phyloP scores from a whole-genome alignment of 2,888 invertebrate species.

The Polylopha cassiicola region DNA sequence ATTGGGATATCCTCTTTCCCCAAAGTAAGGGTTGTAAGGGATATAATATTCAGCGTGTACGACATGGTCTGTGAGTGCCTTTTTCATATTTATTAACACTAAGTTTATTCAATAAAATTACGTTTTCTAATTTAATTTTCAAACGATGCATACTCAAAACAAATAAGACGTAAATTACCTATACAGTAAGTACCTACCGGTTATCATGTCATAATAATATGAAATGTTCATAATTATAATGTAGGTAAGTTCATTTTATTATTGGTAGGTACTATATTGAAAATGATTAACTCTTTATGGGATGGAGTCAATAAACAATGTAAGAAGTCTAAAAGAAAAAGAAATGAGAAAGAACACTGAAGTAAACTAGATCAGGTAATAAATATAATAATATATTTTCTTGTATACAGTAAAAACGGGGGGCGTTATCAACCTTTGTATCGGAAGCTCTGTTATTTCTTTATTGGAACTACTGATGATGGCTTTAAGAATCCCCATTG shows the following conservation, averaged over 20 bases:
- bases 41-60: conserved; percentile 82
- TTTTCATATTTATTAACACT: neutral
- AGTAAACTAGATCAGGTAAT: no score
- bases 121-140: conserved; percentile 1
- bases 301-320: no score
- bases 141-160: no score
- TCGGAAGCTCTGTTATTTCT: conserved; percentile 62
- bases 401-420: conserved; percentile 57
- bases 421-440: conserved; percentile 59
- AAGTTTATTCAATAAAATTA: neutral
- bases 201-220: no score
- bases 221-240: no score
- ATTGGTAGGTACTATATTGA: no score
- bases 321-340: no score
- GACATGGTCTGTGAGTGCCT: conserved; percentile 81
- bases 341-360: no score
- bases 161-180: no score
- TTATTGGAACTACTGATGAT: conserved; percentile 51
- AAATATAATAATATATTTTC: conserved; percentile 5
- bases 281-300: no score
- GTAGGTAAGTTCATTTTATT: no score
- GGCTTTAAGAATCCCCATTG: conserved; percentile 32
- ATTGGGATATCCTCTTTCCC: conserved; percentile 81
- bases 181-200: no score
- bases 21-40: conserved; percentile 80